These are phyloP conservation scores for Lasioglossum leucozonium DNA, from an alignment of 2,888 invertebrate species.

Conservation along the genomic window DNA sequence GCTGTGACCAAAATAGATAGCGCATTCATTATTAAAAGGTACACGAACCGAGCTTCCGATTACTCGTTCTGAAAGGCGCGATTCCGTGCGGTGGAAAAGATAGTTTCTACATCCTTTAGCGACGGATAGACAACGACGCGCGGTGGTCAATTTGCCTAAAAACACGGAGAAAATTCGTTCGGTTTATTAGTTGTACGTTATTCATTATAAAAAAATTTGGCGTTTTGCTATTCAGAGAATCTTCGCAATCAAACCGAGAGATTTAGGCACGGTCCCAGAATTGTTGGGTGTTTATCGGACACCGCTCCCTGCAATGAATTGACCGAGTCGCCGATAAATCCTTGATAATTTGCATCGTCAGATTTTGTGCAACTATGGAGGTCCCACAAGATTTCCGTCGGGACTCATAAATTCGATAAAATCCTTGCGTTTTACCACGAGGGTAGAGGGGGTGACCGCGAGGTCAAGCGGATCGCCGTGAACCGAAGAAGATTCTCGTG, in stretches of 20 bases:
- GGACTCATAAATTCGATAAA: background rate
- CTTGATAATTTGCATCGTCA: background rate
- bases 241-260: too few relatives aligned
- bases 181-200: background rate
- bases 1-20: slow-evolving; percentile 28
- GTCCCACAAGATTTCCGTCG: background rate
- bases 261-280: too few relatives aligned
- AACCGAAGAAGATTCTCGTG: background rate
- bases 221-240: background rate
- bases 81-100: background rate
- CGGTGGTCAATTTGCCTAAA: too few relatives aligned
- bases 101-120: background rate
- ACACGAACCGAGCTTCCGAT: slow-evolving; percentile 11
- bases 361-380: background rate
- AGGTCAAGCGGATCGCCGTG: background rate
- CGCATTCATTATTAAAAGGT: slow-evolving; percentile 27
- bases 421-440: background rate
- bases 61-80: background rate
- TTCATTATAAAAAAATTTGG: too few relatives aligned
- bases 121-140: background rate
- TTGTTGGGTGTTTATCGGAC: too few relatives aligned
- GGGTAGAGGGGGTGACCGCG: background rate
- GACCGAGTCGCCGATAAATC: too few relatives aligned
- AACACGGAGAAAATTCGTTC: background rate
- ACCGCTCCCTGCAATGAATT: background rate